Evolutionary conservation across 2,113 vertebrate genomes (phyloP).

Genomic region (Australoheros scitulus): DNA sequence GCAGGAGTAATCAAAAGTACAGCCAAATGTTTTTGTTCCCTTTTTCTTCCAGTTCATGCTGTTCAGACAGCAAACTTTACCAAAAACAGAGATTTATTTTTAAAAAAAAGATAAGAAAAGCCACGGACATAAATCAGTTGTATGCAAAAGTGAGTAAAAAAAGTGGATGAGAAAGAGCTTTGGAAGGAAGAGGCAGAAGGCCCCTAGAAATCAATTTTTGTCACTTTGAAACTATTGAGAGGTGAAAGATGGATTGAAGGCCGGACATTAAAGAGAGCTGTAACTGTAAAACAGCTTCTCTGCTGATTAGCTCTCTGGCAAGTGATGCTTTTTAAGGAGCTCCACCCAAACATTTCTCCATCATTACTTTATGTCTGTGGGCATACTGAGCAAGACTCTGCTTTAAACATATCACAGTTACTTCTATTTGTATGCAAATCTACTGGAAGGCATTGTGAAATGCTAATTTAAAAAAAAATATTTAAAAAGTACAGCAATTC

Average conservation of each 20-base stretch:
- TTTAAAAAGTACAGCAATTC: background rate
- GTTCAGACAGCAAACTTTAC: slow-evolving; percentile 2
- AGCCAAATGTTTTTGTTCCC: background rate
- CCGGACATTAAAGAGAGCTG: slow-evolving; percentile 50
- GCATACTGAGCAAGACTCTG: background rate
- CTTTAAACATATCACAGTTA: background rate
- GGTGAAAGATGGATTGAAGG: slow-evolving; percentile 79
- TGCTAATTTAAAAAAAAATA: background rate
- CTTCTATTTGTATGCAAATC: background rate
- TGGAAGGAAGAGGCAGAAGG: slow-evolving; percentile 39
- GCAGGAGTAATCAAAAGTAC: background rate
- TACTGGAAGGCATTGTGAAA: background rate
- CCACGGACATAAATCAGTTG: slow-evolving; percentile 83
- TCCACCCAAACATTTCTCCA: slow-evolving; percentile 4
- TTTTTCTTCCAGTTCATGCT: background rate
- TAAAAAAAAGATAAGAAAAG: slow-evolving; percentile 66
- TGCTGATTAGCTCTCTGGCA: slow-evolving; percentile 42
- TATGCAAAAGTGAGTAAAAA: slow-evolving; percentile 35
- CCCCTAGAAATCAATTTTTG: slow-evolving; percentile 91
- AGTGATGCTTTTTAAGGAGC: slow-evolving; percentile 16
- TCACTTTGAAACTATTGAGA: slow-evolving; percentile 95
- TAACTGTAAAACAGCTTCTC: slow-evolving; percentile 59
- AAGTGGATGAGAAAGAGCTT: slow-evolving; percentile 42
- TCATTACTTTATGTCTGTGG: background rate
- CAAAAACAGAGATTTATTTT: slow-evolving; percentile 76